Evolutionary conservation across 2,113 vertebrate genomes (phyloP).

Genomic region (Oriolus oriolus): DNA sequence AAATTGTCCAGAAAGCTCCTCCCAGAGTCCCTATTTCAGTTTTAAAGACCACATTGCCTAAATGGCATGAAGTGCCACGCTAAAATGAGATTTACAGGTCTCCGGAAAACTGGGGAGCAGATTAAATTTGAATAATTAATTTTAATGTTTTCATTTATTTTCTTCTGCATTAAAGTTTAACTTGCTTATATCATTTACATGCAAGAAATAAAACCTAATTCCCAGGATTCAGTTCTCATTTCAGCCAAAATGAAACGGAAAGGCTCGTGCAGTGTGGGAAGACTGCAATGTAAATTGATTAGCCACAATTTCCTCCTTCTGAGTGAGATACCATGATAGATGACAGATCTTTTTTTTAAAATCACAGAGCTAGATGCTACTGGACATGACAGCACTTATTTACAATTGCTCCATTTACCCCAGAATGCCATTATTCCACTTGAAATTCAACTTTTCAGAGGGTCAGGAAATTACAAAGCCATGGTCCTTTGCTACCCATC

Average conservation of each 20-base stretch:
- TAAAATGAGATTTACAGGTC: constrained; percentile 46
- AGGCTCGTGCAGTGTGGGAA: not conserved
- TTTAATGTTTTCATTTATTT: constrained; percentile 73
- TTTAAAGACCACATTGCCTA: constrained; percentile 44
- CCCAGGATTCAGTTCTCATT: constrained; percentile 40
- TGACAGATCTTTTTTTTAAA: not conserved
- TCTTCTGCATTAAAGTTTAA: constrained; percentile 69
- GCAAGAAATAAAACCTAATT: constrained; percentile 53
- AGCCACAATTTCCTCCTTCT: not conserved
- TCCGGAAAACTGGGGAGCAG: constrained; percentile 52
- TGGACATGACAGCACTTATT: not conserved
- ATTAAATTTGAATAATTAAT: constrained; percentile 79
- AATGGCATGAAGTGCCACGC: constrained; percentile 24
- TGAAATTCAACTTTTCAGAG: not conserved
- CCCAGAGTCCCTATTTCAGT: not conserved
- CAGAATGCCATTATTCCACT: not conserved
- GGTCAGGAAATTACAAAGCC: not conserved
- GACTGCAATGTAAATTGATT: not conserved
- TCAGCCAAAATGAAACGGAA: not conserved
- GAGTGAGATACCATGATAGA: not conserved
- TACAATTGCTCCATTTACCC: not conserved
- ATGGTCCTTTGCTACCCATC: not conserved
- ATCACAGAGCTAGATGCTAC: not conserved
- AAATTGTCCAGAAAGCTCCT: constrained; percentile 7
- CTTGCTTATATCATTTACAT: constrained; percentile 53